Evolutionary conservation across 2,113 vertebrate species (phyloP).

Genomic region (Montifringilla adamsi): DNA sequence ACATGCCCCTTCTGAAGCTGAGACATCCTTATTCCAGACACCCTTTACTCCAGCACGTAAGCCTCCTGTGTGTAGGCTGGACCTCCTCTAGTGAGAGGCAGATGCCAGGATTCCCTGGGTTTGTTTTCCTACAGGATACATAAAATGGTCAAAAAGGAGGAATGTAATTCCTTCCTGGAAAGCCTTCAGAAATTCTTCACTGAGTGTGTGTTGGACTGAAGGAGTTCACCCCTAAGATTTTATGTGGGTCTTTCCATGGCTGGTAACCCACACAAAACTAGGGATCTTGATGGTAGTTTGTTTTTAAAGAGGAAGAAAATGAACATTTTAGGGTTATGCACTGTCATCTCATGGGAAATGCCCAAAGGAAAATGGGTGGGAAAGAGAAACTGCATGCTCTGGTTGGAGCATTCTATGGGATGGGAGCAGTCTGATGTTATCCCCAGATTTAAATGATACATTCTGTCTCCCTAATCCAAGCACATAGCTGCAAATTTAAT

Average conservation of each 20-base stretch:
- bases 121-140: fast-evolving
- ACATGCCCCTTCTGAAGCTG: neutral
- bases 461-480: neutral
- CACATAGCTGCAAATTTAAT: slow-evolving; percentile 5
- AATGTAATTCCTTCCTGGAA: neutral
- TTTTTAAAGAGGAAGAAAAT: neutral
- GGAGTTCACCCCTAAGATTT: too few species aligned
- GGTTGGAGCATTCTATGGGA: neutral
- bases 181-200: neutral
- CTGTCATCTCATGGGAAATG: neutral
- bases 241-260: neutral
- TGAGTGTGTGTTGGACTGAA: neutral
- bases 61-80: too few species aligned
- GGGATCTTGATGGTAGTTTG: neutral
- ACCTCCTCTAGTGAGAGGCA: neutral
- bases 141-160: neutral
- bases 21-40: neutral
- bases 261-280: neutral
- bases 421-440: neutral
- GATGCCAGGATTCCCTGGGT: neutral
- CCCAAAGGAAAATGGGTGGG: neutral
- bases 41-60: neutral
- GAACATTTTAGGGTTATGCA: neutral
- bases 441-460: neutral
- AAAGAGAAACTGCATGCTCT: neutral